Percentiles rank a stretch among this genome's conserved stretches.
Evolutionary conservation across 2,888 invertebrate species (phyloP).

Genomic region (Chironomus tentans): DNA sequence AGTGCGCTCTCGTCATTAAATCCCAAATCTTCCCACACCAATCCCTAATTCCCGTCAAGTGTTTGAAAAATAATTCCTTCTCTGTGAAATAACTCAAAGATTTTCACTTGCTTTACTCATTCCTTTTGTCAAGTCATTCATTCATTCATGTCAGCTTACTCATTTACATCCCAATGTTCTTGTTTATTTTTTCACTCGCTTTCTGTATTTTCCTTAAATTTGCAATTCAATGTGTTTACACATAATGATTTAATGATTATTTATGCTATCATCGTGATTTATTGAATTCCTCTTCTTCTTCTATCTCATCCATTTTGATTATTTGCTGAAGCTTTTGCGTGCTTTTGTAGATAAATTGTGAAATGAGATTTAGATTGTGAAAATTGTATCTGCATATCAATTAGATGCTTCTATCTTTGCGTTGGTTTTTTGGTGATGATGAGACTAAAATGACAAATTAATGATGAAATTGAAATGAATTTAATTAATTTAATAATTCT

Average conservation of each 20-base stretch:
- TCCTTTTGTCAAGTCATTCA: not conserved
- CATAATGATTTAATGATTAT: conserved; percentile 12
- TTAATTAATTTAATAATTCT: too few species aligned
- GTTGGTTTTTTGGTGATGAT: too few species aligned
- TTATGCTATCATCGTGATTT: conserved; percentile 13
- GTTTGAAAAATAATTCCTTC: not conserved
- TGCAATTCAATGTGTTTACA: conserved; percentile 8
- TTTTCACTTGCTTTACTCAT: not conserved
- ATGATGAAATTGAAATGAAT: too few species aligned
- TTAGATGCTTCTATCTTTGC: not conserved
- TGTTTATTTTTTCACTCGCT: not conserved
- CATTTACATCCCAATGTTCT: not conserved
- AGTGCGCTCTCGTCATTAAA: too few species aligned
- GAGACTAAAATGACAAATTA: too few species aligned
- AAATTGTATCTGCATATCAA: not conserved
- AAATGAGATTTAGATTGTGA: not conserved
- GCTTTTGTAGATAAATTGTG: not conserved
- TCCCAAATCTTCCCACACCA: too few species aligned
- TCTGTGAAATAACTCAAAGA: not conserved
- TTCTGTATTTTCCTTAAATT: not conserved
- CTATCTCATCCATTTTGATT: too few species aligned
- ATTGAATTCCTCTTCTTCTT: not conserved
- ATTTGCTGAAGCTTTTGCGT: not conserved
- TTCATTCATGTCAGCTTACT: not conserved
- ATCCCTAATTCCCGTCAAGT: not conserved